These are phyloP conservation scores for Parnassius apollo DNA, from an alignment of 2,888 invertebrate species.

Conservation along the genomic window DNA sequence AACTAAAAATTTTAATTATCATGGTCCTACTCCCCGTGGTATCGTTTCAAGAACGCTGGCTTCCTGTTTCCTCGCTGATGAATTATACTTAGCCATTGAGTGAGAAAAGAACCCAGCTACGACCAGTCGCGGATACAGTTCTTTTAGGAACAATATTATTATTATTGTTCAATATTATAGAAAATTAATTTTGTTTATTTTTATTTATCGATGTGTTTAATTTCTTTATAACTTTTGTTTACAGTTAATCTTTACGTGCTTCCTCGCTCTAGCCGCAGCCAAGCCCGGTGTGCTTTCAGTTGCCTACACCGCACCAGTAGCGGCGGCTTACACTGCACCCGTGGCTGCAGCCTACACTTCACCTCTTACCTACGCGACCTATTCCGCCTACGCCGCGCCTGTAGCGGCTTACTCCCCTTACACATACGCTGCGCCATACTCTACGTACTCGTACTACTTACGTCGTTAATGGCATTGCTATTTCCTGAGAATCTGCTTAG, in stretches of 20 bases:
- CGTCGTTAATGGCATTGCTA: not conserved
- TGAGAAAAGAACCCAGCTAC: no score
- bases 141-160: no score
- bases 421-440: not conserved
- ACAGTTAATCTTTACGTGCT: constrained; percentile 68
- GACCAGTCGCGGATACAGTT: no score
- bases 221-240: constrained; percentile 39
- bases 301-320: constrained; percentile 36
- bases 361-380: constrained; percentile 49
- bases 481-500: not conserved
- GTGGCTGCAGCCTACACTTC: constrained; percentile 53
- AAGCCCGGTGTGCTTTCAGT: constrained; percentile 50
- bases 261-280: constrained; percentile 72
- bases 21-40: no score
- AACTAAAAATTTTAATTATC: no score
- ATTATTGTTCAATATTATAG: not conserved
- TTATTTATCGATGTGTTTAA: no score
- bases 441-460: not conserved
- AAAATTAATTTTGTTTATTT: not conserved
- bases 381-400: constrained; percentile 65
- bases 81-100: no score
- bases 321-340: constrained; percentile 47
- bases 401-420: constrained; percentile 43
- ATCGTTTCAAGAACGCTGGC: no score
- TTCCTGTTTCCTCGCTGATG: no score